Conservation (phyloP, 2,888 invertebrate species). For the Fragum sueziense region DNA sequence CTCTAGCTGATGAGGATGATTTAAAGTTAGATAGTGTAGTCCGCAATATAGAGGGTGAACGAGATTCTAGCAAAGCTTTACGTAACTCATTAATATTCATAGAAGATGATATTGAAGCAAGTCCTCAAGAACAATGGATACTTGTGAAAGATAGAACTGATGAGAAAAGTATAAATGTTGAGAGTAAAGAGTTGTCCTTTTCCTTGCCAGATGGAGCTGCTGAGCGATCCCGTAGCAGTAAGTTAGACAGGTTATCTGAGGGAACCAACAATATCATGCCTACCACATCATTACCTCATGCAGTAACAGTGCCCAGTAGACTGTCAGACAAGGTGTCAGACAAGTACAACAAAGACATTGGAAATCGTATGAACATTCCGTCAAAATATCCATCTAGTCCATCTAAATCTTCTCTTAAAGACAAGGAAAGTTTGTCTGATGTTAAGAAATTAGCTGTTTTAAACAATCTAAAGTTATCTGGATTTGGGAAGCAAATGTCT, state of each 20-base stretch:
- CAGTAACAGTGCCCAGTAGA: constrained; percentile 71
- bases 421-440: constrained; percentile 69
- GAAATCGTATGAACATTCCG: constrained; percentile 73
- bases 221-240: constrained; percentile 43
- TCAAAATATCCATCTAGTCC: constrained; percentile 71
- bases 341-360: constrained; percentile 72
- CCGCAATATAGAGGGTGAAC: constrained; percentile 72
- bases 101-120: constrained; percentile 73
- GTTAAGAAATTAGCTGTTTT: constrained; percentile 69
- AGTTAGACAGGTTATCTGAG: constrained; percentile 29
- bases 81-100: constrained; percentile 72
- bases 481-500: constrained; percentile 66
- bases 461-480: constrained; percentile 67
- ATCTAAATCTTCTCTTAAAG: constrained; percentile 72
- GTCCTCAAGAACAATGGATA: constrained; percentile 60
- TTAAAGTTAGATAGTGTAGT: constrained; percentile 72
- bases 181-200: constrained; percentile 53
- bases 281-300: constrained; percentile 49
- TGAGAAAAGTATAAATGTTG: constrained; percentile 54
- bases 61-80: constrained; percentile 67
- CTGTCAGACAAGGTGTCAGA: constrained; percentile 58
- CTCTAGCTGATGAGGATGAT: constrained; percentile 76
- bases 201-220: constrained; percentile 37
- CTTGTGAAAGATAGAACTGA: constrained; percentile 60
- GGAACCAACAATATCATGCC: constrained; percentile 32